These are phyloP conservation scores for Drosophila elegans DNA, from an alignment of 1,140 invertebrate genomes.

Conservation along the genomic window DNA sequence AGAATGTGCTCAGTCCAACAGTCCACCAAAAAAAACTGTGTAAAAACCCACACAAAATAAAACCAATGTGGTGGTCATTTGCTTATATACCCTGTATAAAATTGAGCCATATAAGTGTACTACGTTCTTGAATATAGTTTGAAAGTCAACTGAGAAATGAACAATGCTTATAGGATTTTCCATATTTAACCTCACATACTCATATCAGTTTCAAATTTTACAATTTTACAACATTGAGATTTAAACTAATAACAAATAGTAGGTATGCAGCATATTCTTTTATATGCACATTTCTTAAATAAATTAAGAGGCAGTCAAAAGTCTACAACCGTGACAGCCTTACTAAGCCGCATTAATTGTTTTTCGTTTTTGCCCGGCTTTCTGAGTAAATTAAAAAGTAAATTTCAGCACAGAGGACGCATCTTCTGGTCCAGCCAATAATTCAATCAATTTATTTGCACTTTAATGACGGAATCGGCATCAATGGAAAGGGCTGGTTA, in stretches of 20 bases:
- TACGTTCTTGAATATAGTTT: background rate
- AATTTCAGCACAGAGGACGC: constrained; percentile 17
- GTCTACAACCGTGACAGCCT: background rate
- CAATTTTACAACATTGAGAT: too few species aligned
- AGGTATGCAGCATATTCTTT: too few species aligned
- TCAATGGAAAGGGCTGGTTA: constrained; percentile 1
- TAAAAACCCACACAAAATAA: constrained; percentile 35
- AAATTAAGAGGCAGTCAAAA: background rate
- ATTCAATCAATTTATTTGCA: constrained; percentile 74
- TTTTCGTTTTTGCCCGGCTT: constrained; percentile 27
- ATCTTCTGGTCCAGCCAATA: constrained; percentile 47
- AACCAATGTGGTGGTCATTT: constrained; percentile 37
- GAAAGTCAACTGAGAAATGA: too few species aligned
- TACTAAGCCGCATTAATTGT: constrained; percentile 24
- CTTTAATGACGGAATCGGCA: constrained; percentile 42
- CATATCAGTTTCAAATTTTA: too few species aligned
- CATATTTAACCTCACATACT: too few species aligned
- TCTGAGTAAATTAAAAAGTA: constrained; percentile 64
- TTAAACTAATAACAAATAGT: too few species aligned
- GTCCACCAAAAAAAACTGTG: background rate
- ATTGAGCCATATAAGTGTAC: background rate
- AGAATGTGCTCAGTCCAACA: constrained; percentile 23
- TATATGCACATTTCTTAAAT: background rate
- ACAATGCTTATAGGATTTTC: background rate
- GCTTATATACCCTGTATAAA: constrained; percentile 22